Evolutionary conservation across 1,140 invertebrate genomes (phyloP), one percentile per base, ranked within the genome.

Genomic region (Varroa destructor): DNA sequence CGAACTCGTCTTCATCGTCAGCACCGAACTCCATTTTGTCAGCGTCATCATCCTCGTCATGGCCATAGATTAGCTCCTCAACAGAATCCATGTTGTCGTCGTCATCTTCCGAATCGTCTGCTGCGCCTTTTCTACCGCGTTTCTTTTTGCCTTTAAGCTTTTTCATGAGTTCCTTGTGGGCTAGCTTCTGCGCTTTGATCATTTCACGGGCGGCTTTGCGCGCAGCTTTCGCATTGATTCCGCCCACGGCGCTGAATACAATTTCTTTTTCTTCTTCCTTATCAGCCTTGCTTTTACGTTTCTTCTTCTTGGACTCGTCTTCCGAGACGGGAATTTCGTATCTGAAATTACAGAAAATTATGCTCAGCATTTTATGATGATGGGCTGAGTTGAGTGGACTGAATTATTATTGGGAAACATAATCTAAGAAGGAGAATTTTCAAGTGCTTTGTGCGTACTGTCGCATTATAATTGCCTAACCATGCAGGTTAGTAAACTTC

Each of bases 101-200:
- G 14, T 46, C 43, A 12, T 46, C 43, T 71, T 72, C 74, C 73
- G 61, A 78, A 87, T 86, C 75, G 85, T 83, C 70, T 84, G 83
- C n/a, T 84, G 83, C 75, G 85, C 84, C 77, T 74, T 75, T 64
- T 57, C 58, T 43, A 46, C 70, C 71, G 72, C 25, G 71, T n/a
- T 72, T 72, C 42, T 56, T 67, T 37, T 64, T 72, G 14, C 71
- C 46, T 36, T 72, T 72, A 14, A 56, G 71, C 55, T 72, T 43
- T 8, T 67, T 67, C 61, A 67, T 67, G 12, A 67, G 61, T 8
- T 67, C 61, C 61, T 67, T 67, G 36, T 67, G 61, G 36, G 61
- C 61, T 40, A 67, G 8, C 36, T 67, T 67, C 61, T 67, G 61
- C 40, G 61, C 61, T 40, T 67, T 67, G 46, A 67, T 40, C 61